Conservation (phyloP, 2,797 vertebrate species). For the Pantherophis alleghaniensis region DNA sequence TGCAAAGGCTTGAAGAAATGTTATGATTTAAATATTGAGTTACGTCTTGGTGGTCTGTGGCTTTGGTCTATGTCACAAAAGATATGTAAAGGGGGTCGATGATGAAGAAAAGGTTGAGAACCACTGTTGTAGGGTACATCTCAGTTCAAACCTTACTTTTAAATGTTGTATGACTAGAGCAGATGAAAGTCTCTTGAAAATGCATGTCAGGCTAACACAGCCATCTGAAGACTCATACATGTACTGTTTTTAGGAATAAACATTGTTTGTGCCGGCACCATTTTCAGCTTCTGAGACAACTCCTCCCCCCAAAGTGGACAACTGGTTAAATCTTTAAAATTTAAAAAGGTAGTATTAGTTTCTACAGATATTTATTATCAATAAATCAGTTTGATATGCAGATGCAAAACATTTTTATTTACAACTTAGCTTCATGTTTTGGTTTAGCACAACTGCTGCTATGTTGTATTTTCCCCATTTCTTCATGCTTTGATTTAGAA, state of each 20-base stretch:
- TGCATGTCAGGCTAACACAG: neutral
- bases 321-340: neutral
- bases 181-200: neutral
- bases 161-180: neutral
- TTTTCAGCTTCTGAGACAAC: neutral
- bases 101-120: too few species aligned
- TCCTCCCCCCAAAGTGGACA: neutral
- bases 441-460: neutral
- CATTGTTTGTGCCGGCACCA: neutral
- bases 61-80: too few species aligned
- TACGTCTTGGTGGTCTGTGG: too few species aligned
- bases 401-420: neutral
- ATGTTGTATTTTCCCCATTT: neutral
- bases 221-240: neutral
- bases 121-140: neutral
- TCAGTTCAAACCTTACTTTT: neutral
- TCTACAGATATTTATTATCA: neutral
- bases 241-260: neutral
- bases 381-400: neutral
- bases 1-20: too few species aligned
- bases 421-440: neutral
- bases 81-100: too few species aligned
- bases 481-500: neutral
- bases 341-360: neutral
- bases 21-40: too few species aligned